phyloP scores from a whole-genome alignment of 1,140 invertebrate genomes.

The Pachypsylla venusta region DNA sequence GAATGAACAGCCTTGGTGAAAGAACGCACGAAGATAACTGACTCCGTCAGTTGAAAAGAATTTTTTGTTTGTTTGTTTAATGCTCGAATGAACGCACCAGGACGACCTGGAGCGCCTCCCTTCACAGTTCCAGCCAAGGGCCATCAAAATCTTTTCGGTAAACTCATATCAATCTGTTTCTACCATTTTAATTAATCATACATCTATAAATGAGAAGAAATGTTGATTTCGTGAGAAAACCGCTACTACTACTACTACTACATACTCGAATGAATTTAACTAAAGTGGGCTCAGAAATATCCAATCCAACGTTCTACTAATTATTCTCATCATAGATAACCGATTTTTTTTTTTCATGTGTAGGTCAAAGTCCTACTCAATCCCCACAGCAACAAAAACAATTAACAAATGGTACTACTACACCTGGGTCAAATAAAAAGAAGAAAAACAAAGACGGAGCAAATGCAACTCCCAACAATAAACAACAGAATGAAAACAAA shows the following conservation, averaged over 20 bases:
- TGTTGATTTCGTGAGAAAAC: too few species aligned
- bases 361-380: background rate
- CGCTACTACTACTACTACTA: too few species aligned
- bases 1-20: too few species aligned
- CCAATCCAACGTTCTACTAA: background rate
- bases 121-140: too few species aligned
- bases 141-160: too few species aligned
- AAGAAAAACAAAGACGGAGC: constrained; percentile 23
- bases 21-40: too few species aligned
- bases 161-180: too few species aligned
- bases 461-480: constrained; percentile 17
- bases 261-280: constrained; percentile 8
- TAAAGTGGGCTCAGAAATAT: background rate
- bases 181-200: too few species aligned
- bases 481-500: background rate
- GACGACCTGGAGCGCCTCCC: constrained; percentile 3
- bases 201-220: too few species aligned
- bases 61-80: too few species aligned
- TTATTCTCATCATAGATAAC: background rate
- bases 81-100: too few species aligned
- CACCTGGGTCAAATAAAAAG: constrained; percentile 18
- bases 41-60: too few species aligned
- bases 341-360: background rate
- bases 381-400: constrained; percentile 7
- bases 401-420: constrained; percentile 6